phyloP scores from a whole-genome alignment of 2,113 vertebrate genomes.

The Calypte anna region DNA sequence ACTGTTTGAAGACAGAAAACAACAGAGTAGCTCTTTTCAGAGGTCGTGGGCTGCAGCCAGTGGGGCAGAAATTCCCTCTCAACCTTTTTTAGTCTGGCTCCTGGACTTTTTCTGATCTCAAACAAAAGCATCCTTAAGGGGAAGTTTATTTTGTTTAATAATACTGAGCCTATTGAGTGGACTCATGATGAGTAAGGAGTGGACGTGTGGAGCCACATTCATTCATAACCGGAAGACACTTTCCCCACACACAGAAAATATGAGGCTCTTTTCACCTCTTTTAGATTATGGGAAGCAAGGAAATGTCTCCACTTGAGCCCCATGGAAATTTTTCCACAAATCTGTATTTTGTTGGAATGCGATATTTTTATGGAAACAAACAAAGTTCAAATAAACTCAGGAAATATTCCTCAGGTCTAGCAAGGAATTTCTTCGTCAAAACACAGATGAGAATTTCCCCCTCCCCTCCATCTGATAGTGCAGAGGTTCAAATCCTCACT shows the following conservation, averaged over 20 bases:
- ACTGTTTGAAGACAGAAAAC: not conserved
- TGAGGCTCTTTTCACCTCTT: not conserved
- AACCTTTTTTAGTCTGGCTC: not conserved
- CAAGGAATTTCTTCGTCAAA: not conserved
- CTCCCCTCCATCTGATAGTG: not conserved
- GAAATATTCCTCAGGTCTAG: slow-evolving; percentile 26
- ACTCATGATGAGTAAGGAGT: slow-evolving; percentile 21
- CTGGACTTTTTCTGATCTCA: not conserved
- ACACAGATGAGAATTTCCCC: not conserved
- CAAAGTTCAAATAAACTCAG: slow-evolving; percentile 21
- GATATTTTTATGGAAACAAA: not conserved
- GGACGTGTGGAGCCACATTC: not conserved
- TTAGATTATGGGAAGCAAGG: not conserved
- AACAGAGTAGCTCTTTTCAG: not conserved
- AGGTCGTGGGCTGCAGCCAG: fast-evolving
- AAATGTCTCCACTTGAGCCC: not conserved
- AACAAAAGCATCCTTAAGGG: not conserved
- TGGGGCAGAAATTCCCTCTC: fast-evolving
- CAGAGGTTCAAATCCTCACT: not conserved
- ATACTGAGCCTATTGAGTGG: not conserved
- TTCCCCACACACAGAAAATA: not conserved
- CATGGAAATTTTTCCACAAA: slow-evolving; percentile 6
- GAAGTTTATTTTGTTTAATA: slow-evolving; percentile 7
- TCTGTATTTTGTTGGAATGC: not conserved
- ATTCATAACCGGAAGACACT: not conserved